A percentile compares a stretch with the other conserved stretches of the same genome.
Evolutionary conservation across 2,888 invertebrate genomes (phyloP).

Genomic region (Oscheius myriophilus): DNA sequence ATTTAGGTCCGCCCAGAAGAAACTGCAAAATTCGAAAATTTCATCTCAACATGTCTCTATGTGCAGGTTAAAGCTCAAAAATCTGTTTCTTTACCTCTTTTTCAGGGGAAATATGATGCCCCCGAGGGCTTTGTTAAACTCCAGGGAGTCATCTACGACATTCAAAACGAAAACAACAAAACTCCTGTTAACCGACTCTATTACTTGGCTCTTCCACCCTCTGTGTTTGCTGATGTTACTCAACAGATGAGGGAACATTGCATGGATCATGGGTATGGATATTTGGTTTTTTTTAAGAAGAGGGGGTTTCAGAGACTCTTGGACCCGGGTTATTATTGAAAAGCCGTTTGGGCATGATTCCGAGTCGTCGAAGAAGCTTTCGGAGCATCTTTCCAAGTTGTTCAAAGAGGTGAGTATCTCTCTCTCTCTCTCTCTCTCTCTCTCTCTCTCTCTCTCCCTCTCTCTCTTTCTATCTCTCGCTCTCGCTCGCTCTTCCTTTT

Average conservation of each 20-base stretch:
- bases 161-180: conserved; percentile 72
- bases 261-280: conserved; percentile 59
- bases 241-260: conserved; percentile 79
- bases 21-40: conserved; percentile 80
- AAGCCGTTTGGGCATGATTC: conserved; percentile 97
- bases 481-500: no score
- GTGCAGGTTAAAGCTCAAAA: conserved; percentile 71
- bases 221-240: conserved; percentile 89
- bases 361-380: conserved; percentile 83
- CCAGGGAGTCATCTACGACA: conserved; percentile 80
- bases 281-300: not conserved
- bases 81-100: not conserved
- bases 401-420: conserved; percentile 76
- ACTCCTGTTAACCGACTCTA: conserved; percentile 85
- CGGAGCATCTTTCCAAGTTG: conserved; percentile 84
- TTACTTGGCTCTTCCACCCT: conserved; percentile 95
- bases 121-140: conserved; percentile 83
- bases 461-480: no score
- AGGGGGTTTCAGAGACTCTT: conserved; percentile 72
- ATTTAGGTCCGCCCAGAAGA: conserved; percentile 79
- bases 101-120: conserved; percentile 84
- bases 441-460: no score
- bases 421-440: no score
- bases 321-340: conserved; percentile 94
- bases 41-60: conserved; percentile 87